Percentiles rank a stretch among this genome's conserved stretches.
Conservation (phyloP, 2,113 vertebrate species). For the Dromas ardeola region DNA sequence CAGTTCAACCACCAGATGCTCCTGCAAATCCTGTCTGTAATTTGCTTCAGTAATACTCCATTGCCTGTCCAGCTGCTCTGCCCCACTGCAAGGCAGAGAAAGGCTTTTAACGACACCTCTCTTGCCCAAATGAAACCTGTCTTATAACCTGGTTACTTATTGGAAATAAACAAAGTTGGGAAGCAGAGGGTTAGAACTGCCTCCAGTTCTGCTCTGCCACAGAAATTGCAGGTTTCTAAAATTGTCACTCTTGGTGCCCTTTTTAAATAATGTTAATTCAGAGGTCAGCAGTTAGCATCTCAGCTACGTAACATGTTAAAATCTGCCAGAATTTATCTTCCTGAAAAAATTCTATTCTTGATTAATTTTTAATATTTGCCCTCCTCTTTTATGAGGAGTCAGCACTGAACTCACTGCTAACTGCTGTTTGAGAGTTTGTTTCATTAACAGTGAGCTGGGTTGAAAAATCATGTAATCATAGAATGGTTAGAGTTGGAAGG, state of each 20-base stretch:
- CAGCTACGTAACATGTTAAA: neutral
- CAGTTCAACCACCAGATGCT: neutral
- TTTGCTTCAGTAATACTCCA: neutral
- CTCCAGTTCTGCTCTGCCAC: neutral
- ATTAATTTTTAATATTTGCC: neutral
- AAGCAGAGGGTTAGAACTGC: neutral
- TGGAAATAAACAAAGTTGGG: neutral
- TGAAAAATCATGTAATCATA: neutral
- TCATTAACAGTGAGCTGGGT: neutral
- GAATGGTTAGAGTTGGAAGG: neutral
- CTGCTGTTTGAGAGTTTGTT: neutral
- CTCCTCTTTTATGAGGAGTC: neutral
- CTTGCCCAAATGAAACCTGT: neutral
- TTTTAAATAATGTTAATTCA: neutral
- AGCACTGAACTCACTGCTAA: neutral
- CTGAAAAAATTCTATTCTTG: neutral
- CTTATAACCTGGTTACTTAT: neutral
- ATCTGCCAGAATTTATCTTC: neutral
- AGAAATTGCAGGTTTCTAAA: neutral
- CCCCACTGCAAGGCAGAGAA: neutral
- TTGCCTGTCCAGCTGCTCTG: neutral
- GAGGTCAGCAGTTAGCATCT: neutral
- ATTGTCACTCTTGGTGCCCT: neutral
- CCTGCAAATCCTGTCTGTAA: neutral
- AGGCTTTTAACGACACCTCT: neutral